Evolutionary conservation across 2,113 vertebrate species (phyloP).

Genomic region (Alouatta palliata): DNA sequence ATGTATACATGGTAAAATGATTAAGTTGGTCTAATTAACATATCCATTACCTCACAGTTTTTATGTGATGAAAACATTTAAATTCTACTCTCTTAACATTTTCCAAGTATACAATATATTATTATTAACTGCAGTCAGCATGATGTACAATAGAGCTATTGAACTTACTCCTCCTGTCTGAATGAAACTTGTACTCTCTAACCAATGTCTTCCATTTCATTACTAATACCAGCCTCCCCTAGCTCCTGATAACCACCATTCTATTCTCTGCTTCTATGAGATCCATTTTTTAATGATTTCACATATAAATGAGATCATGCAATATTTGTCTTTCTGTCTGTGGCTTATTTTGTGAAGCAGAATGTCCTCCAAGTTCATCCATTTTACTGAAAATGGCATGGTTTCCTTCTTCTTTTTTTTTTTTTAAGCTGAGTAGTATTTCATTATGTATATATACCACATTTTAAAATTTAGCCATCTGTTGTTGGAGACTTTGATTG

Average conservation of each 20-base stretch:
- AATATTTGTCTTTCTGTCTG: background rate
- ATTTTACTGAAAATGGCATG: background rate
- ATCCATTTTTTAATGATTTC: background rate
- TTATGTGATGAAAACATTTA: background rate
- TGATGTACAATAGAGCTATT: background rate
- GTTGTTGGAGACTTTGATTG: background rate
- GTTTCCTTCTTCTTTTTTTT: background rate
- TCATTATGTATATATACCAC: background rate
- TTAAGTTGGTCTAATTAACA: background rate
- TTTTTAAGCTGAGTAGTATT: background rate
- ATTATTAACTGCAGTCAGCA: background rate
- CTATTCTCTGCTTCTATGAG: background rate
- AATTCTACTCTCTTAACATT: background rate
- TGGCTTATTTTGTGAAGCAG: background rate
- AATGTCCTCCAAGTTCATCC: background rate
- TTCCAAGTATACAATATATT: background rate
- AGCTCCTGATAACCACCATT: background rate
- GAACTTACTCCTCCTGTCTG: background rate
- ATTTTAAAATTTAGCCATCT: background rate
- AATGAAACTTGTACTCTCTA: background rate
- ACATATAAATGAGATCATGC: background rate
- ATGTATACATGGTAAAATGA: background rate
- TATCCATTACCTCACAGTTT: background rate
- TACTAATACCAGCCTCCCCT: background rate
- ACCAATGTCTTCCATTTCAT: background rate